These are phyloP conservation scores for Halichoeres trimaculatus DNA, from an alignment of 2,113 vertebrate species.

Conservation along the genomic window DNA sequence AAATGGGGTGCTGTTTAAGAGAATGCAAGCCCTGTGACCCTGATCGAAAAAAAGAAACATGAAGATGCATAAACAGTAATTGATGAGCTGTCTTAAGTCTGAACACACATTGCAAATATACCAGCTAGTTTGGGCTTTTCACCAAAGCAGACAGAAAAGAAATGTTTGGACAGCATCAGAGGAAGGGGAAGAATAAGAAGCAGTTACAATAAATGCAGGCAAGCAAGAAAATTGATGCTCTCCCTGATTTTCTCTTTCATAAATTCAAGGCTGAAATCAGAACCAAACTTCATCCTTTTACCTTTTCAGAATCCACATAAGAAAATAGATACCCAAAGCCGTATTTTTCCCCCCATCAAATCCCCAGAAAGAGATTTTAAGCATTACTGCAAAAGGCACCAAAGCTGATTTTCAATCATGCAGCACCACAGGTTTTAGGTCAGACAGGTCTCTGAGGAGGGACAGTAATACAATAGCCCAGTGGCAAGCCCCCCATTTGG, in stretches of 20 bases:
- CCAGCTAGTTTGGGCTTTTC: slow-evolving; percentile 5
- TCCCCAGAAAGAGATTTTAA: slow-evolving; percentile 70
- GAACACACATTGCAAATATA: slow-evolving; percentile 21
- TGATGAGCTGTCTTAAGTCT: slow-evolving; percentile 37
- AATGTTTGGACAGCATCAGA: slow-evolving; percentile 7
- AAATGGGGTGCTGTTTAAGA: slow-evolving; percentile 23
- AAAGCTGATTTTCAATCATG: slow-evolving; percentile 78
- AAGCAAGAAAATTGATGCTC: slow-evolving; percentile 15
- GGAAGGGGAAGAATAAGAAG: background rate
- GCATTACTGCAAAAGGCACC: slow-evolving; percentile 54
- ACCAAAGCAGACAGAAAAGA: slow-evolving; percentile 12
- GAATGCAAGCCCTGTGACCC: slow-evolving; percentile 11
- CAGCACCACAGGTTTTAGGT: slow-evolving; percentile 74
- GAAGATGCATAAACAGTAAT: slow-evolving; percentile 46
- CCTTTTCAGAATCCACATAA: slow-evolving; percentile 25
- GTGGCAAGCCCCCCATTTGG: slow-evolving; percentile 76
- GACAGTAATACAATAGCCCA: slow-evolving; percentile 79
- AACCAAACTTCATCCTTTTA: slow-evolving; percentile 23
- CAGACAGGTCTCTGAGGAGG: slow-evolving; percentile 63
- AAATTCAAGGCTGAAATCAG: slow-evolving; percentile 37
- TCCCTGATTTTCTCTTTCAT: slow-evolving; percentile 2
- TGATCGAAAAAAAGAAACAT: slow-evolving; percentile 51
- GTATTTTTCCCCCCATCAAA: slow-evolving; percentile 62
- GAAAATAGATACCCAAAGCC: slow-evolving; percentile 41
- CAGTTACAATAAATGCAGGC: slow-evolving; percentile 10